phyloP scores from a whole-genome alignment of 2,113 vertebrate species.

The Tupaia chinensis region DNA sequence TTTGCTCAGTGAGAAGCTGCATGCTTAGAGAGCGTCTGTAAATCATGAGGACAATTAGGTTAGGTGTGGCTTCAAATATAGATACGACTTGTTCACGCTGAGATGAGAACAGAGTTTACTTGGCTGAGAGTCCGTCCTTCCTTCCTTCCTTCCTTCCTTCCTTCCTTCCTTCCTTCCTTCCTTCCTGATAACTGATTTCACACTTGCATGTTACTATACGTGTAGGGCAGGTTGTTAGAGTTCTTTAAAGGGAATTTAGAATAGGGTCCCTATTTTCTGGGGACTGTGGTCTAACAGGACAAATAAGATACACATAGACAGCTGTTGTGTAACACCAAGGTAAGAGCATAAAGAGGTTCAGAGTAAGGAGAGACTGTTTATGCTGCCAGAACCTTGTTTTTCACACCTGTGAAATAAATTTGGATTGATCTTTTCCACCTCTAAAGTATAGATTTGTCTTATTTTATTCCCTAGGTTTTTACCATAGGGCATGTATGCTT shows the following conservation, averaged over 20 bases:
- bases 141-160: constrained; percentile 25
- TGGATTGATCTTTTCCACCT: not conserved
- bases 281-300: not conserved
- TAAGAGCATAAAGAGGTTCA: not conserved
- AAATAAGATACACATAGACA: not conserved
- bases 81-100: not conserved
- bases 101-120: constrained; percentile 48
- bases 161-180: not conserved
- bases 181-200: constrained; percentile 46
- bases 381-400: not conserved
- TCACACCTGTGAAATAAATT: not conserved
- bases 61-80: constrained; percentile 14
- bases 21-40: constrained; percentile 9
- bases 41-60: not conserved
- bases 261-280: not conserved
- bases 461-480: too few relatives aligned
- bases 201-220: not conserved
- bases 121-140: constrained; percentile 4
- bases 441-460: too few relatives aligned
- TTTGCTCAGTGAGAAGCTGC: not conserved
- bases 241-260: not conserved
- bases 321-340: not conserved
- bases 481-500: too few relatives aligned
- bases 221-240: not conserved
- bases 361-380: not conserved